Percentiles rank a stretch among this genome's conserved stretches.
phyloP scores from a whole-genome alignment of 2,113 vertebrate species.

The Pungitius pungitius region DNA sequence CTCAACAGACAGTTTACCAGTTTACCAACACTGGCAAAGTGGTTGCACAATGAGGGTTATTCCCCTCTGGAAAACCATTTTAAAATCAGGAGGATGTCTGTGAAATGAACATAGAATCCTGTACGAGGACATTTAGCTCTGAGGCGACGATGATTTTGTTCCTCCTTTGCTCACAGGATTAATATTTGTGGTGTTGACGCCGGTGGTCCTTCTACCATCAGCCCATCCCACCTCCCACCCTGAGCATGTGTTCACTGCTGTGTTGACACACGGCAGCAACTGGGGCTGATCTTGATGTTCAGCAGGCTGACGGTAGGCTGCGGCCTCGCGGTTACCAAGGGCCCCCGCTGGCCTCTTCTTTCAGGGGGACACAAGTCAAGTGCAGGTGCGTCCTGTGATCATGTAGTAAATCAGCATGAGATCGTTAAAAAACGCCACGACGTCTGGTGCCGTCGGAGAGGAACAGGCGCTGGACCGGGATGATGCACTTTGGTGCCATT shows the following conservation, averaged over 20 bases:
- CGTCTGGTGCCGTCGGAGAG: too few species aligned
- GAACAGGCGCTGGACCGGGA: too few species aligned
- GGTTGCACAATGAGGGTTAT: neutral
- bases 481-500: neutral
- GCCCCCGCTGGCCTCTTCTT: neutral
- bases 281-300: conserved; percentile 73
- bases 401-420: neutral
- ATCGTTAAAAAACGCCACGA: neutral
- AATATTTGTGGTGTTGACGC: conserved; percentile 27
- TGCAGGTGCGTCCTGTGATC: neutral
- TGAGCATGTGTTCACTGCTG: conserved; percentile 75
- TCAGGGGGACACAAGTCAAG: conserved; percentile 2
- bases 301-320: too few species aligned
- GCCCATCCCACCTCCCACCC: conserved; percentile 15
- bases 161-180: conserved; percentile 8
- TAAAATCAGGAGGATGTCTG: conserved; percentile 24
- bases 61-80: conserved; percentile 23
- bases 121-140: neutral
- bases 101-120: conserved; percentile 14
- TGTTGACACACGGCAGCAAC: conserved; percentile 73
- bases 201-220: neutral
- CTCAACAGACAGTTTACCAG: neutral
- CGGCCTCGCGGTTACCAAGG: neutral
- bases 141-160: neutral
- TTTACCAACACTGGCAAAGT: neutral